Base-by-base conservation (phyloP, 2,797 vertebrate species). In the Limosa lapponica region DNA sequence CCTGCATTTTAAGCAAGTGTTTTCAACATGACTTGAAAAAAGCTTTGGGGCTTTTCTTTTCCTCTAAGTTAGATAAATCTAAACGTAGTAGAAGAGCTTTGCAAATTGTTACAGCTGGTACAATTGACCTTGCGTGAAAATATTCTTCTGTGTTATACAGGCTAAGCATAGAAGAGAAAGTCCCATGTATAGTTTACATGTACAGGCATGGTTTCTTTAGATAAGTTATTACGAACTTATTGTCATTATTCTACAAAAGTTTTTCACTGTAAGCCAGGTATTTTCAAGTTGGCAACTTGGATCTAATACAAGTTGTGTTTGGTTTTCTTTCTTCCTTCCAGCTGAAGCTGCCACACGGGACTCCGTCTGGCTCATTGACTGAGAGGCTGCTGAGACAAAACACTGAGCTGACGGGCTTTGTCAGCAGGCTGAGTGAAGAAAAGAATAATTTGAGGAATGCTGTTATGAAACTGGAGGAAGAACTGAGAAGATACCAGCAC, bases 381-480 rank as follows among this genome's bases (percentile, higher is more conserved):
- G 99, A 99, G 98, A 98, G 98, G 43, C 98, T 99, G 84, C 98
- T 99, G 94, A 98, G 98, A 94, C 99, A 99, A 96, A 99, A 99
- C 13, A 99, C 99, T 0, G 99, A 99, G 96, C 98, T 99, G 82
- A 99, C 99, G 0, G 99, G 99, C 49, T 99, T 99, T 24, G 99
- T 99, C 93, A 99, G 99, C 94, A 98, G 98, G 4, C 98, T 99
- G 95, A 99, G 99, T 0, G 99, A 99, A 79, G 99, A 99, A 96
- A 99, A 99, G 98, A 99, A 99, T 64, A 99, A 99, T 73, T 98
- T 99, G 93, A 98, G 99, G 78, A 99, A 99, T 81, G 98, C 98
- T 59, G 91, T 98, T 48, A 98, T 99, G 80, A 98, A 98, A 48
- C 95, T 99, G 95, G 99, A 99, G 94, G 99, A 99, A 59, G 99